Conservation (phyloP, 2,113 vertebrate genomes). For the Hemichromis elongatus region DNA sequence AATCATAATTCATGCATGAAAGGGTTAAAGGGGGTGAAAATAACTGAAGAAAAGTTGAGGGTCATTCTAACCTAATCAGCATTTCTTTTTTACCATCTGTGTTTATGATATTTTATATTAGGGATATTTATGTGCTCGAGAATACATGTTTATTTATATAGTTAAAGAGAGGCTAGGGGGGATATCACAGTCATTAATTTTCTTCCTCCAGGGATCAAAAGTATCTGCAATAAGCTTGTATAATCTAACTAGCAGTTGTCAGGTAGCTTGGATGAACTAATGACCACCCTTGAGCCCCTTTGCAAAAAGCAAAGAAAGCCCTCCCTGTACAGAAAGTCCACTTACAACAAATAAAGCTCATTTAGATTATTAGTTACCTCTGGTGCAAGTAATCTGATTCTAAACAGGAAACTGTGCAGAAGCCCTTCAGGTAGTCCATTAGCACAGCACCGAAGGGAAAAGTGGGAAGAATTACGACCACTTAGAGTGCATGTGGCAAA, state of each 20-base stretch:
- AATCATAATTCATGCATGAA: too few species aligned
- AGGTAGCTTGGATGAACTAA: background rate
- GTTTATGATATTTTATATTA: background rate
- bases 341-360: background rate
- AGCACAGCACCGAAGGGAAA: background rate
- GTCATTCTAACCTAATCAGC: background rate
- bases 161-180: background rate
- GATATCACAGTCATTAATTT: background rate
- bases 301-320: background rate
- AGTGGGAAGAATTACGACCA: background rate
- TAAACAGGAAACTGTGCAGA: background rate
- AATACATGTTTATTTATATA: background rate
- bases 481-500: background rate
- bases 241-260: background rate
- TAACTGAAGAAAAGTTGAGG: background rate
- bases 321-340: background rate
- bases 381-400: constrained; percentile 10
- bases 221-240: background rate
- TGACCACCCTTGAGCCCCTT: background rate
- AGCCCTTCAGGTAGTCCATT: constrained; percentile 31
- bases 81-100: background rate
- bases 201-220: background rate
- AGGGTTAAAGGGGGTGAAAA: background rate
- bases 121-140: background rate
- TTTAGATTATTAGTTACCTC: constrained; percentile 18